A percentile compares a stretch with the other conserved stretches of the same genome.
Conservation (phyloP, 1,140 invertebrate species). For the Drosophila nannoptera region DNA sequence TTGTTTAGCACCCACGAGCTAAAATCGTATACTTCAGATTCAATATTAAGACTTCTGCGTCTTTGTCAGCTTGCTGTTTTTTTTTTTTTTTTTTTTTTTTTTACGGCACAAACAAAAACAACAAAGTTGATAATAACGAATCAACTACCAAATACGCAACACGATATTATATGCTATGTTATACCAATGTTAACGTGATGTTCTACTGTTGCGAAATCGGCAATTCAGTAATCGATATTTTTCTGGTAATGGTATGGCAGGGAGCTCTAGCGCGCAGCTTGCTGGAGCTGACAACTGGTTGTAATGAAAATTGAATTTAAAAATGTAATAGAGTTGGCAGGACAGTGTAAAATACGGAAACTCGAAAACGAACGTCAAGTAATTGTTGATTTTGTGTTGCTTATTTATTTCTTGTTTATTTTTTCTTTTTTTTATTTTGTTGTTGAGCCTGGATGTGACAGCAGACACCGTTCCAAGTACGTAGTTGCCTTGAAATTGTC, state of each 20-base stretch:
- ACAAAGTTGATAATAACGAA: constrained; percentile 40
- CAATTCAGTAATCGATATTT: not conserved
- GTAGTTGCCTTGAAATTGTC: constrained; percentile 28
- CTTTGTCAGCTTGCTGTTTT: constrained; percentile 3
- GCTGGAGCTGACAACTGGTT: constrained; percentile 17
- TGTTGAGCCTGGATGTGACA: not conserved
- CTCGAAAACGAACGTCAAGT: constrained; percentile 6
- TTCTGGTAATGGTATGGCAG: not conserved
- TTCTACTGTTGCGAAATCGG: not conserved
- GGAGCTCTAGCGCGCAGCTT: constrained; percentile 13
- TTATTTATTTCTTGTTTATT: not conserved
- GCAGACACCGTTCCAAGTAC: not conserved
- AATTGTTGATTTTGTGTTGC: constrained; percentile 10
- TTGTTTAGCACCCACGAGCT: not conserved
- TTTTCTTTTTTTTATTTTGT: not conserved
- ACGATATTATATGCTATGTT: constrained; percentile 36
- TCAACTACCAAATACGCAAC: constrained; percentile 33
- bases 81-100: constrained; percentile 8
- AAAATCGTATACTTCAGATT: constrained; percentile 27
- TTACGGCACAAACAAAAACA: constrained; percentile 40
- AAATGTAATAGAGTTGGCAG: constrained; percentile 20
- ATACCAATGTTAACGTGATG: constrained; percentile 4
- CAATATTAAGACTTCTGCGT: constrained; percentile 11
- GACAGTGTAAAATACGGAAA: too few species aligned
- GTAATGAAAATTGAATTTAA: constrained; percentile 28